These are phyloP conservation scores for Tringa solitaria DNA, from an alignment of 2,113 vertebrate genomes.

Conservation along the genomic window DNA sequence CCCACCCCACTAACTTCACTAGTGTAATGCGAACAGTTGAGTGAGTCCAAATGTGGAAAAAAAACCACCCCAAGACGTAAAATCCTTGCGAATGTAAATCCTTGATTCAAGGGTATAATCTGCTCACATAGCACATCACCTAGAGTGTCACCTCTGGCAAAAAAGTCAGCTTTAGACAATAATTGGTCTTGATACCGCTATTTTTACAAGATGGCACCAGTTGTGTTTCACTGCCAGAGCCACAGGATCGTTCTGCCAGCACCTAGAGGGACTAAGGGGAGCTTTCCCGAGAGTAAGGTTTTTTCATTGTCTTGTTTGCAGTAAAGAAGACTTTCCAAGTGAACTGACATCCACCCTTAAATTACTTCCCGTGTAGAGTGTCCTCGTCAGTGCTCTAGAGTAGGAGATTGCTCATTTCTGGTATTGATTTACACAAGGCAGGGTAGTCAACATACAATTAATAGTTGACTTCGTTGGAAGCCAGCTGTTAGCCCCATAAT, in stretches of 20 bases:
- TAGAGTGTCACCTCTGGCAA: neutral
- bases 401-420: slow-evolving; percentile 71
- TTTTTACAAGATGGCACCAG: neutral
- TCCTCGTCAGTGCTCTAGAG: slow-evolving; percentile 61
- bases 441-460: slow-evolving; percentile 79
- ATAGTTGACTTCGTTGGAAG: slow-evolving; percentile 80
- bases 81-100: neutral
- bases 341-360: slow-evolving; percentile 72
- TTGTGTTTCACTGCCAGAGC: neutral
- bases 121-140: neutral
- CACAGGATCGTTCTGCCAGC: neutral
- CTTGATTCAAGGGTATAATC: neutral
- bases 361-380: slow-evolving; percentile 68
- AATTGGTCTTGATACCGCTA: neutral
- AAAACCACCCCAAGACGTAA: neutral
- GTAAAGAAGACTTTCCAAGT: slow-evolving; percentile 57
- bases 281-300: neutral
- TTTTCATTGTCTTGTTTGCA: slow-evolving; percentile 43
- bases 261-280: neutral
- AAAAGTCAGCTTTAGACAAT: neutral
- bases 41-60: neutral
- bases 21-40: neutral
- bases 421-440: slow-evolving; percentile 78
- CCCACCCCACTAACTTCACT: neutral
- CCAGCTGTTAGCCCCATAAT: slow-evolving; percentile 81